Evolutionary conservation across 2,113 vertebrate species (phyloP).

Genomic region (Thinocorus orbignyianus): DNA sequence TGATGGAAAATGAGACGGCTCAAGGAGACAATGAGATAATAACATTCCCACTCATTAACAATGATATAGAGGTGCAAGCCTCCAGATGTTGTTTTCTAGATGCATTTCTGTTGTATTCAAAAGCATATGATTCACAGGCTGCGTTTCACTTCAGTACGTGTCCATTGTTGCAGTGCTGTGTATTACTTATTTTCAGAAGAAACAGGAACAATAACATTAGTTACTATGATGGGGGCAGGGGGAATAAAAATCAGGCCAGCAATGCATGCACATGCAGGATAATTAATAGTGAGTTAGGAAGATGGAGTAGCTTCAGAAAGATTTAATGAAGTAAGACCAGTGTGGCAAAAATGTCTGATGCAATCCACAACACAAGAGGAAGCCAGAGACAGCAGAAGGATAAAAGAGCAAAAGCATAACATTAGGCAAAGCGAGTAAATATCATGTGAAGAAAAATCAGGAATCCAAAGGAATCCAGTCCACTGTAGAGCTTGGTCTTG

Average conservation of each 20-base stretch:
- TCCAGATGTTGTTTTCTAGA: neutral
- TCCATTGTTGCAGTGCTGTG: neutral
- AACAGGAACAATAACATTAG: neutral
- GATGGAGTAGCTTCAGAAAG: neutral
- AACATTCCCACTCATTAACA: neutral
- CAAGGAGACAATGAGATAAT: neutral
- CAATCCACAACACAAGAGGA: neutral
- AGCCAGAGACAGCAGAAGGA: neutral
- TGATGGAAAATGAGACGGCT: neutral
- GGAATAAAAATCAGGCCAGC: neutral
- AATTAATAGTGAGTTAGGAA: neutral
- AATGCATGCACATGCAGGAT: neutral
- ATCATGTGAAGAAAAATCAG: neutral
- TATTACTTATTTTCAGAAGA: neutral
- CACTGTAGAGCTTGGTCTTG: neutral
- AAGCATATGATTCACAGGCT: neutral
- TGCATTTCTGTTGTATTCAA: neutral
- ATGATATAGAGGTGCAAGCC: neutral
- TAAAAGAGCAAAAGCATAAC: neutral
- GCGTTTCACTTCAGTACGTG: neutral
- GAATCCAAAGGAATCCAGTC: neutral
- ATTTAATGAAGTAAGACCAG: neutral
- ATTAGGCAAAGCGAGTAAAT: neutral
- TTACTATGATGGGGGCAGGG: fast-evolving
- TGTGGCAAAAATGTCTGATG: neutral